Evolutionary conservation across 2,888 invertebrate species (phyloP), one percentile per base, ranked within the genome.

Genomic region (Reticulitermes lucifugus): DNA sequence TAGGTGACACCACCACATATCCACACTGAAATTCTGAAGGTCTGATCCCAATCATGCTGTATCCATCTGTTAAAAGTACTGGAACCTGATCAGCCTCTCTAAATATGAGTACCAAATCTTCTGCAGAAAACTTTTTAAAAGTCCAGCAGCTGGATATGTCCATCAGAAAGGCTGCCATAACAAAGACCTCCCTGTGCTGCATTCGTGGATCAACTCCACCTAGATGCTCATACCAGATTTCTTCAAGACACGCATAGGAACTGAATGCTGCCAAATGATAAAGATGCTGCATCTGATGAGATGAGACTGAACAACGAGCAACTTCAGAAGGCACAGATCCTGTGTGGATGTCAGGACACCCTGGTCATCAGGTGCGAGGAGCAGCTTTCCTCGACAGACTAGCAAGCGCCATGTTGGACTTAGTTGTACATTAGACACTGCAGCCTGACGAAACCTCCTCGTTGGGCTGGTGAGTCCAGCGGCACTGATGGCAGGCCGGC

Each of bases 401-500:
- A 73, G 73, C 35, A 18, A 25, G 29, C n/a, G 12, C 46, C 55
- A 60, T 5, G 60, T 41, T 29, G 35, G 59, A 35, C 22, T 25
- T 22, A 41, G 60, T n/a, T 41, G 35, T 9, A 21, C 46, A 70
- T 79, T 86, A 93, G 86, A 93, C 92, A 89, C 93, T 93, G 89
- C 93, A 93, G 83, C 92, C 92, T 87, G 92, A 92, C 85, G 92
- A 90, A 82, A 92, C 91, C 89, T 92, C 92, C 87, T 93, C 93
- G 88, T 89, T 91, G 83, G 91, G 90, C 88, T 92, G 92, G 87
- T 92, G 92, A 88, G 91, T 92, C 92, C 92, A 93, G 83, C 92
- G 91, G 88, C 91, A 92, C 87, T 91, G 92, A 86, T 91, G 91
- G 87, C 91, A 91, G 35, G 81, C 65, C 12, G 81, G 81, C 43